These are phyloP conservation scores for Hydropsyche betteni DNA, from an alignment of 2,888 invertebrate species.

Conservation along the genomic window DNA sequence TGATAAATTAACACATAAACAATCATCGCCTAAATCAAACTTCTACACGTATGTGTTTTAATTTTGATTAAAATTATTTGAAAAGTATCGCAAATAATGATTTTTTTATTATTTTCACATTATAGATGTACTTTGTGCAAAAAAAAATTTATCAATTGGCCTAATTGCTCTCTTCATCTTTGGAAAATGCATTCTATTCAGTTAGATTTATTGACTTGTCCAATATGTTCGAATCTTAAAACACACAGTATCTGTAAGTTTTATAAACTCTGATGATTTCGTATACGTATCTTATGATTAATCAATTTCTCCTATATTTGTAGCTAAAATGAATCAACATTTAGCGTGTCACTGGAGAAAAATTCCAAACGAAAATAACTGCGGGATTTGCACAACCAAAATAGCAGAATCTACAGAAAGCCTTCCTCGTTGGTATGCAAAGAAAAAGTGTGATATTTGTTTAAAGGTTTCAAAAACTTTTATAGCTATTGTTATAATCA, in stretches of 20 bases:
- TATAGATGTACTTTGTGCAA: conserved; percentile 67
- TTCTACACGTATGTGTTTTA: conserved; percentile 40
- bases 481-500: neutral
- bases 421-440: conserved; percentile 63
- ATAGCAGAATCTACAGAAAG: conserved; percentile 44
- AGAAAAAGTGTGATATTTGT: conserved; percentile 75
- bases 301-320: conserved; percentile 41
- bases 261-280: conserved; percentile 25
- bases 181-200: conserved; percentile 74
- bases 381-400: conserved; percentile 48
- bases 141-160: conserved; percentile 69
- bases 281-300: neutral
- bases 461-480: conserved; percentile 55
- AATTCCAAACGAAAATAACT: conserved; percentile 56
- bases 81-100: no score
- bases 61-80: neutral
- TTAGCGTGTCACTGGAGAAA: conserved; percentile 56
- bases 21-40: conserved; percentile 29
- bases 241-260: conserved; percentile 62
- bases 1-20: conserved; percentile 37
- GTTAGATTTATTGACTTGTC: conserved; percentile 68
- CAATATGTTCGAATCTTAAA: conserved; percentile 67
- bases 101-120: neutral
- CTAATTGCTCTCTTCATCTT: conserved; percentile 72
- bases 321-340: conserved; percentile 70